Evolutionary conservation across 1,140 invertebrate species (phyloP), one percentile per base, ranked within the genome.

Genomic region (Idris sp.): DNA sequence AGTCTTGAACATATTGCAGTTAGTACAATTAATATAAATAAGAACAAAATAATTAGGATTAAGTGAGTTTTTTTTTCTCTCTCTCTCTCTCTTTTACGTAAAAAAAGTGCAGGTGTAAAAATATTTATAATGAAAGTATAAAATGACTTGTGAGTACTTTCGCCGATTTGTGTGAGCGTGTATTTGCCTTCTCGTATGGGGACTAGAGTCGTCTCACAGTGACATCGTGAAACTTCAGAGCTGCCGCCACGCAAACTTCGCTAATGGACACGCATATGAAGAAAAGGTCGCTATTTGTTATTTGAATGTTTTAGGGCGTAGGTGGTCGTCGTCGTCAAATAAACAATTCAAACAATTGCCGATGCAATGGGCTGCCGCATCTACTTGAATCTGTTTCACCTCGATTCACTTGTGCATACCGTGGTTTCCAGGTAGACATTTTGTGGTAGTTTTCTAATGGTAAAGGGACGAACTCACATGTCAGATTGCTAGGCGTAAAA

Each of bases 181-280:
- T 79, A 64, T 79, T 79, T 77, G 35, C 65, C n/a, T n/a, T n/a
- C n/a, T n/a, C 72, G 44, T 36, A 41, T 43, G 64, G 30, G 49
- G 38, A 54, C 43, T 38, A 71, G 53, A 46, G 43, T 41, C 41
- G 59, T 62, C 59, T 56, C 72, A 76, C 69, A n/a, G 71, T 67
- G 71, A 68, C 69, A 65, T 44, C 61, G 77, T n/a, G n/a, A n/a
- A n/a, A 87, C 81, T 81, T 87, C 85, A 86, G 78, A 87, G 80
- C 74, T 72, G 80, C 86, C 86, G 85, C 84, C 86, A 77, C 86
- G 85, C 85, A 88, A 88, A 88, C 86, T 86, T 78, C 68, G 80
- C 85, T 88, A 86, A 87, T 86, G 85, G 83, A 85, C 80, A 67
- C 65, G 51, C 53, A 58, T 33, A 74, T 51, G 58, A 41, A 71